These are phyloP conservation scores for Drosophila ananassae DNA, from an alignment of 1,140 invertebrate species.

Conservation along the genomic window DNA sequence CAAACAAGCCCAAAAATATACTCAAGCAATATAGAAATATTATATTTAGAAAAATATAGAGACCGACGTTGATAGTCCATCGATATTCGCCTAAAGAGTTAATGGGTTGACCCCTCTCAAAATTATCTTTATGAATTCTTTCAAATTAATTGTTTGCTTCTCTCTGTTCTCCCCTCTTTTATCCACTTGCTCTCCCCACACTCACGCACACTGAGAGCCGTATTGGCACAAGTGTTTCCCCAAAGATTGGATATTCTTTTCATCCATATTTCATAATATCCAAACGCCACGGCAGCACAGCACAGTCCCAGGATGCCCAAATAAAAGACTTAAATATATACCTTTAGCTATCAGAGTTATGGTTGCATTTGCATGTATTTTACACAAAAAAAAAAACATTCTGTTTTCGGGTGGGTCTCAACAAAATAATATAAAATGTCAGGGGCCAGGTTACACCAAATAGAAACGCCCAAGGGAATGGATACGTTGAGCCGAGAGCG, in stretches of 20 bases:
- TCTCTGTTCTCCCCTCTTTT: too few species aligned
- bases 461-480: slow-evolving; percentile 35
- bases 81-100: too few species aligned
- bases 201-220: too few species aligned
- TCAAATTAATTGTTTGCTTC: too few species aligned
- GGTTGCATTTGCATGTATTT: slow-evolving; percentile 41
- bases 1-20: too few species aligned
- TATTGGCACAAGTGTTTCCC: not conserved
- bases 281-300: not conserved
- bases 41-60: too few species aligned
- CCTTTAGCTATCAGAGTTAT: slow-evolving; percentile 41
- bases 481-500: slow-evolving; percentile 28
- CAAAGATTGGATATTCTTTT: not conserved
- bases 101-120: too few species aligned
- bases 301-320: not conserved
- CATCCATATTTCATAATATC: not conserved
- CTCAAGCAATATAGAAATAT: too few species aligned
- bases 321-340: slow-evolving; percentile 9
- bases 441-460: slow-evolving; percentile 10
- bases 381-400: slow-evolving; percentile 44
- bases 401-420: slow-evolving; percentile 31
- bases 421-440: slow-evolving; percentile 44
- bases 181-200: too few species aligned
- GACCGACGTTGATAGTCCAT: too few species aligned
- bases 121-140: too few species aligned